Evolutionary conservation across 2,113 vertebrate genomes (phyloP), one percentile per base, ranked within the genome.

Genomic region (Chloroceryle aenea): DNA sequence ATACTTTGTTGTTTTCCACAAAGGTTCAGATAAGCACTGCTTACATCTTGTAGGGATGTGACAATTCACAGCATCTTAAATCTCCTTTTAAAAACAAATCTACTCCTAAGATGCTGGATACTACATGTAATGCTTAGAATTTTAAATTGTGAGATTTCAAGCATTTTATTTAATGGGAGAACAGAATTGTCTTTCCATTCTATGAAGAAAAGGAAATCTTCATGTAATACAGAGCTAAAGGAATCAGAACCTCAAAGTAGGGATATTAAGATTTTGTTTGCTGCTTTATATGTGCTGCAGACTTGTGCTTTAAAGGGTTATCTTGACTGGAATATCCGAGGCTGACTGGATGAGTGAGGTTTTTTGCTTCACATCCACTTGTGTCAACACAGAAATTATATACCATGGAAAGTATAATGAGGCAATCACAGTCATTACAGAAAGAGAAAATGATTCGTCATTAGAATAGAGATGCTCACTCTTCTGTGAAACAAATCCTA

Each of bases 361-460:
- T 78, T 84, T 87, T 80, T 85, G 61, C 87, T 93, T 34, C 56
- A 52, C 72, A 50, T 73, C 78, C 73, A 55, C 74, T 90, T 84
- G 72, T 91, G 92, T 94, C 93, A 94, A 85, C 80, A 76, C 16
- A 93, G 81, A 95, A 95, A 96, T 93, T 95, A 93, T 30, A 94
- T 34, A 76, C 83, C 72, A 53, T 82, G 92, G 47, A 76, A 97
- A 94, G 76, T 71, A 79, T 92, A 95, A 92, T 63, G 86, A 95
- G 50, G 78, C 95, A 96, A 81, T 94, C 85, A 64, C 69, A 83
- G 72, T 80, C 56, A 66, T 91, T 93, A 68, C 43, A 89, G 90
- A 96, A 96, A 90, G 69, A 91, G 90, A 96, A 96, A 95, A 93
- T 93, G 52, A 90, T 89, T 89, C 0, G 3, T 94, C 87, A 82